phyloP scores from a whole-genome alignment of 2,797 vertebrate species.

The Loriculus beryllinus region DNA sequence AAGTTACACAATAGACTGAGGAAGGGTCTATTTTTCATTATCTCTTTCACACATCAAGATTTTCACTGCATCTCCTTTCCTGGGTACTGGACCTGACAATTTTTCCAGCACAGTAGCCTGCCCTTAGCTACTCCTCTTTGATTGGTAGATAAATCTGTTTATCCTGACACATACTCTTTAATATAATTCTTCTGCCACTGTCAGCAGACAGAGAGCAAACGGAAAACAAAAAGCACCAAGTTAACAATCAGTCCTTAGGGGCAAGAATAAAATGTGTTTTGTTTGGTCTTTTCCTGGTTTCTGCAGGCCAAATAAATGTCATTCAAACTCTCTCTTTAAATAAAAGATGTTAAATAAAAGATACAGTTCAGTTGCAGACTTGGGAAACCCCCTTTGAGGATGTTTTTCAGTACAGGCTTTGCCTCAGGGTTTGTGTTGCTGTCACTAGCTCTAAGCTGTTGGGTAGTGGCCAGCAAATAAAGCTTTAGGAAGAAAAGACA shows the following conservation, averaged over 20 bases:
- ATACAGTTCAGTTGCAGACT: neutral
- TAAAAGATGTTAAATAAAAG: neutral
- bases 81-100: constrained; percentile 73
- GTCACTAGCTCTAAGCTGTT: neutral
- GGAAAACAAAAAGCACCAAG: neutral
- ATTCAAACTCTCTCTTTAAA: neutral
- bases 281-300: neutral
- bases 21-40: neutral
- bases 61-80: constrained; percentile 78
- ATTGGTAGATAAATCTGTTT: neutral
- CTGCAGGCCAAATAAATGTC: neutral
- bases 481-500: neutral
- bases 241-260: neutral
- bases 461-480: neutral
- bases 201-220: neutral
- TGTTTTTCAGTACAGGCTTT: neutral
- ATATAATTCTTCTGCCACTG: neutral
- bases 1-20: neutral
- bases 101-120: neutral
- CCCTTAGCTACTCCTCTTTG: neutral
- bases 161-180: neutral
- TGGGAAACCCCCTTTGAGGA: neutral
- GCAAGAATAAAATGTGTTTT: neutral
- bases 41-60: constrained; percentile 76
- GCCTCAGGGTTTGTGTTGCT: neutral